These are phyloP conservation scores for Tipula vernalis DNA, from an alignment of 2,888 invertebrate species.

Conservation along the genomic window DNA sequence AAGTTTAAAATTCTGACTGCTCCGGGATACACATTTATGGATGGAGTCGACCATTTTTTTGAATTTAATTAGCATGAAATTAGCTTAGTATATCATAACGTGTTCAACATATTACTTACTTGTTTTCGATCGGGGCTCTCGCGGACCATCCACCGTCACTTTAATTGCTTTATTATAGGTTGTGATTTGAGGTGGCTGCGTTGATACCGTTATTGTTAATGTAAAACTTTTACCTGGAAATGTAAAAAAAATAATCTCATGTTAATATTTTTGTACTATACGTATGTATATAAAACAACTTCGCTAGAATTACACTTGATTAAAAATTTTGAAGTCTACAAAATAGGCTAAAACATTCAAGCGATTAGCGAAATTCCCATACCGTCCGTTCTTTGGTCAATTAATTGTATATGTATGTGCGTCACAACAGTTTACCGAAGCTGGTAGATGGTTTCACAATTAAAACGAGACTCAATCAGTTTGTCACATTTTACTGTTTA, in stretches of 20 bases:
- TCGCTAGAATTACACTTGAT: too few relatives aligned
- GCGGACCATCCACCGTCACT: conserved; percentile 93
- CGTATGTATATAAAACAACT: too few relatives aligned
- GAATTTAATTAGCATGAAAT: not conserved
- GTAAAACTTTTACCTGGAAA: conserved; percentile 91
- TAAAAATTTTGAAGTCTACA: too few relatives aligned
- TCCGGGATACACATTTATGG: not conserved
- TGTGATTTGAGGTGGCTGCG: conserved; percentile 90
- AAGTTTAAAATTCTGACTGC: not conserved
- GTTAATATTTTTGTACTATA: too few relatives aligned
- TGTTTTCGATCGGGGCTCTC: conserved; percentile 89
- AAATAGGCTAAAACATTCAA: too few relatives aligned
- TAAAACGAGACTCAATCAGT: too few relatives aligned
- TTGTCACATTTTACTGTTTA: too few relatives aligned
- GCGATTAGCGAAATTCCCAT: too few relatives aligned
- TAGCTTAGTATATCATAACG: not conserved
- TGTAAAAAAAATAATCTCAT: not conserved
- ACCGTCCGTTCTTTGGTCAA: too few relatives aligned
- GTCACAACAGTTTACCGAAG: too few relatives aligned
- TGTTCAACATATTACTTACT: conserved; percentile 45
- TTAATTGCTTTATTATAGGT: conserved; percentile 95
- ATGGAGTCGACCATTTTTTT: not conserved
- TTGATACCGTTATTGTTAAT: conserved; percentile 87
- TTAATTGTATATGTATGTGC: too few relatives aligned
- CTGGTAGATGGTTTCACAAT: too few relatives aligned